phyloP scores from a whole-genome alignment of 2,888 invertebrate species.

The Acrocyrtus sp. region DNA sequence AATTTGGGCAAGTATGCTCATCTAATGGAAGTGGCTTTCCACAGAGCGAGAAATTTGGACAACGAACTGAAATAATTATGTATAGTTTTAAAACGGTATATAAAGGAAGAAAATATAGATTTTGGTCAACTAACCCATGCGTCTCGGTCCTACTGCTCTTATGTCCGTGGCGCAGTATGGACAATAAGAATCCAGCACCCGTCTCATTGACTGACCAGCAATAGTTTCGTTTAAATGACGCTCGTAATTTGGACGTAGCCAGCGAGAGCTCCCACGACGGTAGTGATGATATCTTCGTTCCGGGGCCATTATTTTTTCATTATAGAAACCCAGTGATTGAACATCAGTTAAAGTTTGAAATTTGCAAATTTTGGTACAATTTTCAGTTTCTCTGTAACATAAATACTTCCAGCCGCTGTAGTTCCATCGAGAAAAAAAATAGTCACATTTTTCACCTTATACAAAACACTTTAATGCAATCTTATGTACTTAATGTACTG shows the following conservation, averaged over 20 bases:
- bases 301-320: conserved; percentile 57
- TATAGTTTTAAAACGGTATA: not conserved
- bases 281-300: conserved; percentile 53
- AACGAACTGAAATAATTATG: conserved; percentile 50
- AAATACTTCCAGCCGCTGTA: no score
- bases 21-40: conserved; percentile 61
- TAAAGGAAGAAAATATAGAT: no score
- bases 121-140: conserved; percentile 60
- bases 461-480: no score
- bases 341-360: not conserved
- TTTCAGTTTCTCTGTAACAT: no score
- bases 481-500: no score
- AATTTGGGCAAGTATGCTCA: conserved; percentile 60
- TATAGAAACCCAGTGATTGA: not conserved
- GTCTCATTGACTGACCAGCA: conserved; percentile 58
- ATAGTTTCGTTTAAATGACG: conserved; percentile 58
- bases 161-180: conserved; percentile 63
- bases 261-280: conserved; percentile 45
- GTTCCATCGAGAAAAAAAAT: no score
- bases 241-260: conserved; percentile 43
- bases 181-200: conserved; percentile 61
- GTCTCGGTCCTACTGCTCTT: conserved; percentile 58
- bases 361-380: no score
- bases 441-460: no score
- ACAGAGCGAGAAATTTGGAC: conserved; percentile 61